A percentile compares a stretch with the other conserved stretches of the same genome.
Conservation (phyloP, 2,888 invertebrate species). For the Heteropelma amictum region DNA sequence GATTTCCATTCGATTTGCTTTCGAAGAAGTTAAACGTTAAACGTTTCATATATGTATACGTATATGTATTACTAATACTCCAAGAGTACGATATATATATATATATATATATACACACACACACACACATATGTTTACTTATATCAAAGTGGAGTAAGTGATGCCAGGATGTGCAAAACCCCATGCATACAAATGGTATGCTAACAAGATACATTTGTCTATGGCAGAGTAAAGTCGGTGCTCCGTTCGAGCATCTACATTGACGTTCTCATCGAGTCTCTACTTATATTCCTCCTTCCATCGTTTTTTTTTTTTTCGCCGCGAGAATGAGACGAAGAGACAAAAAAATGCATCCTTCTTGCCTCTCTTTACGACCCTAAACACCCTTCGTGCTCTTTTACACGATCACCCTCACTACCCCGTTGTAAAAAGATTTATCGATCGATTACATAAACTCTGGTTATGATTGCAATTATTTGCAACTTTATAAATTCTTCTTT, state of each 20-base stretch:
- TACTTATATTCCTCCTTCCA: constrained; percentile 29
- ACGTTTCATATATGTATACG: constrained; percentile 62
- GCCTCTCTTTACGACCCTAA: constrained; percentile 15
- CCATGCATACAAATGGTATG: constrained; percentile 78
- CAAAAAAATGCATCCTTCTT: constrained; percentile 24
- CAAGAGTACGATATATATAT: constrained; percentile 38
- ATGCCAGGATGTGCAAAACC: constrained; percentile 69
- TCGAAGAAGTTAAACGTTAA: constrained; percentile 73
- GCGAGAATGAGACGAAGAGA: constrained; percentile 11
- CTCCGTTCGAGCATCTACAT: constrained; percentile 40
- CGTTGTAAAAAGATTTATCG: constrained; percentile 77
- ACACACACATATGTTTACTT: too few species aligned
- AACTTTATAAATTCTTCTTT: too few species aligned
- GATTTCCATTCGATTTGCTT: constrained; percentile 73
- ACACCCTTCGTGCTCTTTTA: constrained; percentile 16
- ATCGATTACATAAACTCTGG: constrained; percentile 76
- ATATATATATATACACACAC: too few species aligned
- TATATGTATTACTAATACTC: constrained; percentile 49
- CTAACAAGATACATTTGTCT: constrained; percentile 78
- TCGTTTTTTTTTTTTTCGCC: constrained; percentile 12
- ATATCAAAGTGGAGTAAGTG: constrained; percentile 49
- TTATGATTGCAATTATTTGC: constrained; percentile 77
- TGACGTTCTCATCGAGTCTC: constrained; percentile 57
- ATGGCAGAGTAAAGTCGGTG: constrained; percentile 66
- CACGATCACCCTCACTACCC: constrained; percentile 47